Conservation (phyloP, 2,113 vertebrate species). For the Gyps fulvus region DNA sequence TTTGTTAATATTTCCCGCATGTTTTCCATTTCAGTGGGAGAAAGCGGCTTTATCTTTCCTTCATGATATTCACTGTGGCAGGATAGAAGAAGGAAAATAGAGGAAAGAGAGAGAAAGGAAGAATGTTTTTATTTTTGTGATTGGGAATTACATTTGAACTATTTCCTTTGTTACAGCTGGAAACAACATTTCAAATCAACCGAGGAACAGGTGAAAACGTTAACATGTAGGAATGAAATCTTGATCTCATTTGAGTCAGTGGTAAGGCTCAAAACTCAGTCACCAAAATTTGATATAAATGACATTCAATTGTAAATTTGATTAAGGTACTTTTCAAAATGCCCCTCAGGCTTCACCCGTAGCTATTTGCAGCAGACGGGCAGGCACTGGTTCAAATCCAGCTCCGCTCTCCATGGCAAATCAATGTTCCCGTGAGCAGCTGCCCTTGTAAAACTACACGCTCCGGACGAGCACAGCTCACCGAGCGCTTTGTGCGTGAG, state of each 20-base stretch:
- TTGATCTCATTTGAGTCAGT: not conserved
- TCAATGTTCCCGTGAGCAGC: not conserved
- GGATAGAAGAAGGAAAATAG: not conserved
- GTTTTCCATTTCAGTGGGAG: constrained; percentile 83
- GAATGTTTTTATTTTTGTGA: not conserved
- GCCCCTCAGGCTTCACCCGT: not conserved
- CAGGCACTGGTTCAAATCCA: not conserved
- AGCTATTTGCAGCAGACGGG: not conserved
- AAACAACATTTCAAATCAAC: not conserved
- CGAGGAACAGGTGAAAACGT: not conserved
- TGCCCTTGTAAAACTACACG: not conserved
- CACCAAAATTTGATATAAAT: not conserved
- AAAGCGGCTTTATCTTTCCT: constrained; percentile 77
- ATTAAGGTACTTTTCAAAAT: not conserved
- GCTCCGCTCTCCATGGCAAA: rapidly evolving
- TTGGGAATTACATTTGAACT: not conserved
- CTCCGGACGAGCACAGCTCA: not conserved
- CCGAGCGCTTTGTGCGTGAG: rapidly evolving
- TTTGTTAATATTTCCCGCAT: constrained; percentile 92
- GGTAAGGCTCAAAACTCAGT: not conserved
- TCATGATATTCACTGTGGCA: constrained; percentile 74
- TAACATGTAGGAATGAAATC: not conserved
- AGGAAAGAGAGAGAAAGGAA: not conserved
- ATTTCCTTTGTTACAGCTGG: not conserved
- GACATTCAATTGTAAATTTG: not conserved